Conservation (phyloP, 2,113 vertebrate species). For the Argyrosomus japonicus region DNA sequence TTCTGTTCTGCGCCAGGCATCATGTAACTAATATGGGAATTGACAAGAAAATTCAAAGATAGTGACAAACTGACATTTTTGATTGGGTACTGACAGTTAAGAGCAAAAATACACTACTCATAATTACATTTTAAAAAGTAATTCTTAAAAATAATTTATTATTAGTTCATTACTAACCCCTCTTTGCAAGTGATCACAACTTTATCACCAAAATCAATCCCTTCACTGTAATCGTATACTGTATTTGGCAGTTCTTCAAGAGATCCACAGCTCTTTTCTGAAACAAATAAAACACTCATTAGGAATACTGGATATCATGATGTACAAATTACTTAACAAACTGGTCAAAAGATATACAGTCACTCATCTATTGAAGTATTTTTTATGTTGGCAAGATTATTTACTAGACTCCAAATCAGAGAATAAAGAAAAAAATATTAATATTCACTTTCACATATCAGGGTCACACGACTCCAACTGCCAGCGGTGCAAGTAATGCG, state of each 20-base stretch:
- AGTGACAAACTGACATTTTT: no score
- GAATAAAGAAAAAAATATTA: not conserved
- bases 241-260: fast-evolving
- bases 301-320: not conserved
- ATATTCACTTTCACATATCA: slow-evolving; percentile 68
- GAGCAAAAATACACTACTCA: no score
- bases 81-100: no score
- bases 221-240: not conserved
- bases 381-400: not conserved
- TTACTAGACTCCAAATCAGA: not conserved
- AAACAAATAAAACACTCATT: not conserved
- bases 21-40: not conserved
- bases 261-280: slow-evolving; percentile 44
- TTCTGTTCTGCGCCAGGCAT: not conserved
- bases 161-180: slow-evolving; percentile 54
- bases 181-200: fast-evolving
- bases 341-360: not conserved
- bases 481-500: slow-evolving; percentile 14
- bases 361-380: not conserved
- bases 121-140: not conserved
- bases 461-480: slow-evolving; percentile 4
- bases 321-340: not conserved
- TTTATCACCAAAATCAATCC: not conserved
- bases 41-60: not conserved
- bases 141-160: not conserved